Conservation (phyloP, 1,140 invertebrate genomes). For the Lucilia sericata region DNA sequence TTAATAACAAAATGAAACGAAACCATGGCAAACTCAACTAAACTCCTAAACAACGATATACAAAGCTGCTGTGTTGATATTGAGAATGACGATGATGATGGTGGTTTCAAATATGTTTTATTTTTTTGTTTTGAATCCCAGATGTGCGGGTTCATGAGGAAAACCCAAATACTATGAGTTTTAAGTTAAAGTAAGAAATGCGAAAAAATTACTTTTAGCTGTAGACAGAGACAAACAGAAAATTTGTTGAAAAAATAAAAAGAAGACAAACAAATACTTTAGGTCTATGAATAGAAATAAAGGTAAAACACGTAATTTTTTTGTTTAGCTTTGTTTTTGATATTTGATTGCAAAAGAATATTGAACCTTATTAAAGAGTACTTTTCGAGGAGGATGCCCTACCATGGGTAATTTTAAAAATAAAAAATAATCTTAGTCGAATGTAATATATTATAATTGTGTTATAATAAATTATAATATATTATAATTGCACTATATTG, state of each 20-base stretch:
- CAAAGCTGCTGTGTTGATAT: not conserved
- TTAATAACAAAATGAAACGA: slow-evolving; percentile 30
- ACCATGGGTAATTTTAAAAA: no score
- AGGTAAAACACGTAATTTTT: slow-evolving; percentile 1
- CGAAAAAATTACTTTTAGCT: not conserved
- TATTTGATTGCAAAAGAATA: slow-evolving; percentile 34
- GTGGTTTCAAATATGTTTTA: not conserved
- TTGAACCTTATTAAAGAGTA: not conserved
- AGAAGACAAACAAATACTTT: not conserved
- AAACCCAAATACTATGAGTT: not conserved
- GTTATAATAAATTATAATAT: no score
- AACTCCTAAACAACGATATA: not conserved
- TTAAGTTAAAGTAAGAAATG: not conserved
- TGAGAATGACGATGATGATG: not conserved
- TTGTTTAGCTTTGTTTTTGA: not conserved
- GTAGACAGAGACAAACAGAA: not conserved
- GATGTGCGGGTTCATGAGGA: slow-evolving; percentile 31
- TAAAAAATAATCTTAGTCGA: no score
- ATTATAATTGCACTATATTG: no score
- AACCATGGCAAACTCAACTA: not conserved
- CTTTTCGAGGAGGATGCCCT: not conserved
- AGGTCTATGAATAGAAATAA: not conserved
- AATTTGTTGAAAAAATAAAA: not conserved
- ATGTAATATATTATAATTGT: no score
- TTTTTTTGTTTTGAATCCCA: not conserved